Evolutionary conservation across 2,797 vertebrate species (phyloP), one percentile per base, ranked within the genome.

Genomic region (Psittacula derbiana): DNA sequence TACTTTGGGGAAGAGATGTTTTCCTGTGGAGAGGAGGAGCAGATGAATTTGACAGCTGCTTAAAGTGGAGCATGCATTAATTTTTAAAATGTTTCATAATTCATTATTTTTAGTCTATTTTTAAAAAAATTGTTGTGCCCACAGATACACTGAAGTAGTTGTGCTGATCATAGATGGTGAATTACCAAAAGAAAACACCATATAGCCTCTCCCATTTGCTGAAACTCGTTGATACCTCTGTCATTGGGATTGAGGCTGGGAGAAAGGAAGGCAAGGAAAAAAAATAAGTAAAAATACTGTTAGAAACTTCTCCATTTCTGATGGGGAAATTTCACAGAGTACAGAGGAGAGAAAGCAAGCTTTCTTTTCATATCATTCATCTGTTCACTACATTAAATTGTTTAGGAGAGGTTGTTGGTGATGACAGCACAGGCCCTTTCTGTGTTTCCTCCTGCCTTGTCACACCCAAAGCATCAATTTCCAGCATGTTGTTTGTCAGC

Each of bases 81-180:
- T 97, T 88, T 98, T 98, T 97, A 85, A 98, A 97, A 92, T 94
- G 95, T 92, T 97, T 95, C 93, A 97, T 97, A 97, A 97, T 97
- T 97, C 79, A 97, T 93, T 91, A 81, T 81, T 64, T 95, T 94
- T 95, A 94, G 95, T 96, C 92, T 96, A 69, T 86, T 95, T 57
- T 60, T 27, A 23, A 86, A 95, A 92, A 92, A 89, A 76, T 19
- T 31, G 1, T 60, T 70, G 66, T 89, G 61, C 52, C 70, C 73
- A 52, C 17, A 70, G n/a, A 60, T 86, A 72, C 17, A 75, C 40
- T 86, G 65, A 82, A 79, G 23, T 61, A 84, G 31, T 70, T 88
- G 25, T 27, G 36, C 90, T 95, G 66, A 73, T 80, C 27, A 12
- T 30, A 69, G 14, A 30, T 60, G 17, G 55, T 2, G 10, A 92